These are phyloP conservation scores for Microctenopoma lineatum DNA, from an alignment of 2,797 vertebrate genomes.

Conservation along the genomic window DNA sequence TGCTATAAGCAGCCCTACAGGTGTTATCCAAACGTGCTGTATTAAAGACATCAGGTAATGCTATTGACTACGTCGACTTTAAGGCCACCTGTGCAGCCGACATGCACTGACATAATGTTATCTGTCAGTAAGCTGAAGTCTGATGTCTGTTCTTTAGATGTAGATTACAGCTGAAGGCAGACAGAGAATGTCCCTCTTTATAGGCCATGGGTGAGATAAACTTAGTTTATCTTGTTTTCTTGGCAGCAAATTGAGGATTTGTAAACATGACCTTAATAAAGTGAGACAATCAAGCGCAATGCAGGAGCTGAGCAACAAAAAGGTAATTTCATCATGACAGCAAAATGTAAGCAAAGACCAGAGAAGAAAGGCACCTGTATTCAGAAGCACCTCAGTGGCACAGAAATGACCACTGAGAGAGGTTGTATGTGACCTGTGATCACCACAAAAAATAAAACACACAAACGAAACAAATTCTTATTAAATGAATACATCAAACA, in stretches of 20 bases:
- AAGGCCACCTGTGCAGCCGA: slow-evolving; percentile 18
- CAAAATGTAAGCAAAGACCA: slow-evolving; percentile 25
- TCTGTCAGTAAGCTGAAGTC: slow-evolving; percentile 39
- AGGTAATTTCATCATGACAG: slow-evolving; percentile 47
- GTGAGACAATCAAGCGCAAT: slow-evolving; percentile 34
- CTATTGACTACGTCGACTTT: background rate
- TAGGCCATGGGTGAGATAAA: slow-evolving; percentile 22
- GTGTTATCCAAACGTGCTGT: slow-evolving; percentile 3
- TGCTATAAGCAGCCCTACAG: slow-evolving; percentile 8
- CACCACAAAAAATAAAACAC: background rate
- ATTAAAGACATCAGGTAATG: slow-evolving; percentile 27
- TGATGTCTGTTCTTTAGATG: slow-evolving; percentile 37
- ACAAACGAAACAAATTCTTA: background rate
- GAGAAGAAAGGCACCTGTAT: slow-evolving; percentile 37
- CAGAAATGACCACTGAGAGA: background rate
- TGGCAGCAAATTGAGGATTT: slow-evolving; percentile 56
- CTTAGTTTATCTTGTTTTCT: slow-evolving; percentile 52
- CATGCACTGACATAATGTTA: slow-evolving; percentile 38
- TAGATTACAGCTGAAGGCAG: slow-evolving; percentile 43
- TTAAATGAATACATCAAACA: too few relatives aligned
- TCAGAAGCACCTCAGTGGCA: slow-evolving; percentile 2
- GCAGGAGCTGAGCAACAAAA: slow-evolving; percentile 28
- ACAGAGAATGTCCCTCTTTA: slow-evolving; percentile 32
- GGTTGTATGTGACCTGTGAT: background rate
- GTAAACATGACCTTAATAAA: slow-evolving; percentile 49